Conservation (phyloP, 2,888 invertebrate species). For the Philonicus albiceps region DNA sequence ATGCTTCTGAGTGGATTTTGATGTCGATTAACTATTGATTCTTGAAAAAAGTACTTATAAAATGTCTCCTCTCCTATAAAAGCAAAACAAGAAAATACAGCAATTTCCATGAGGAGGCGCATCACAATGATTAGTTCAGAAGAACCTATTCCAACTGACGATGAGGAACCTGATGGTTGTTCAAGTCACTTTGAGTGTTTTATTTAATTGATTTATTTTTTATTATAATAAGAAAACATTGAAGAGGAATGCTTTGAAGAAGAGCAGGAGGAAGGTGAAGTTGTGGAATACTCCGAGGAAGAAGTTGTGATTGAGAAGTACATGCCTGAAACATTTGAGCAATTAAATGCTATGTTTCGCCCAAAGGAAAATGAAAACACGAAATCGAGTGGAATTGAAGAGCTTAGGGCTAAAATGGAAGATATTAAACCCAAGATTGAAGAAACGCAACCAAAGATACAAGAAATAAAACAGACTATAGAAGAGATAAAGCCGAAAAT, state of each 20-base stretch:
- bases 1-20: constrained; percentile 18
- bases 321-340: constrained; percentile 58
- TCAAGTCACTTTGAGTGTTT: not conserved
- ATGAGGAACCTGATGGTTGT: constrained; percentile 57
- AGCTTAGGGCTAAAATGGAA: constrained; percentile 57
- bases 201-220: not conserved
- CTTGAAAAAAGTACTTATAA: not conserved
- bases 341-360: constrained; percentile 57
- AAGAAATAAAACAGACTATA: constrained; percentile 6
- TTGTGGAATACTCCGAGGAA: constrained; percentile 51
- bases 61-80: not conserved
- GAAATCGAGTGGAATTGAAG: constrained; percentile 52
- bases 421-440: constrained; percentile 57
- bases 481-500: constrained; percentile 17
- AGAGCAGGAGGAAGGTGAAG: constrained; percentile 61
- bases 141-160: constrained; percentile 55
- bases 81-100: constrained; percentile 50
- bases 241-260: constrained; percentile 51
- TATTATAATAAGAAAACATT: constrained; percentile 21
- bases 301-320: constrained; percentile 50
- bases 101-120: constrained; percentile 56
- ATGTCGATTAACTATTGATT: constrained; percentile 16
- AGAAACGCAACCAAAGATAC: constrained; percentile 36
- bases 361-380: constrained; percentile 49
- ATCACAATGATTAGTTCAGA: constrained; percentile 59